Conservation (phyloP, 2,113 vertebrate species). For the Podiceps cristatus region DNA sequence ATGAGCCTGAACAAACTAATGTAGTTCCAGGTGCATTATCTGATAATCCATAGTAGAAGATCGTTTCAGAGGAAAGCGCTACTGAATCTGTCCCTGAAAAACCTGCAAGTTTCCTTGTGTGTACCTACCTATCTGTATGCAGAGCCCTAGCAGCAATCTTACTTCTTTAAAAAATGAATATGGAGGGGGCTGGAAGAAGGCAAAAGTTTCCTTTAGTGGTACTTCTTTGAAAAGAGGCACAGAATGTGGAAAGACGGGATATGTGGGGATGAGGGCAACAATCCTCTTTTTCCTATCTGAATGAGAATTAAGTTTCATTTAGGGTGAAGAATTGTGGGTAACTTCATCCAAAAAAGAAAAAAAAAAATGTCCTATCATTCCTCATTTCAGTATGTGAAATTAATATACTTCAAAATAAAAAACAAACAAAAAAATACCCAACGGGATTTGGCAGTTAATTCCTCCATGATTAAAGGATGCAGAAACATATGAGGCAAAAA, state of each 20-base stretch:
- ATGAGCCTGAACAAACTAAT: slow-evolving; percentile 16
- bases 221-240: neutral
- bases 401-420: neutral
- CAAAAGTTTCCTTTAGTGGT: neutral
- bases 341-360: neutral
- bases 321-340: neutral
- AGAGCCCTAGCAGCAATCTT: neutral
- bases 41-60: slow-evolving; percentile 7
- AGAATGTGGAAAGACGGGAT: neutral
- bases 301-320: neutral
- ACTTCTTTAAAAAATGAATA: neutral
- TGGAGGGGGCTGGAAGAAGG: neutral
- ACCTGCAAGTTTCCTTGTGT: neutral
- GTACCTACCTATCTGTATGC: neutral
- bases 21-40: slow-evolving; percentile 21
- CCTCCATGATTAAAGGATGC: slow-evolving; percentile 43
- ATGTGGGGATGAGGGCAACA: neutral
- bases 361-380: neutral
- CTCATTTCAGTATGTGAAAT: neutral
- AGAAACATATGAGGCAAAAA: slow-evolving; percentile 24
- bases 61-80: neutral
- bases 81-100: neutral
- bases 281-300: neutral
- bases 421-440: neutral
- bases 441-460: slow-evolving; percentile 26